Evolutionary conservation across 53 echinoderm and acorn worm species (phyloP), one percentile per base, ranked within the genome.

Genomic region (Arbacia lixula): DNA sequence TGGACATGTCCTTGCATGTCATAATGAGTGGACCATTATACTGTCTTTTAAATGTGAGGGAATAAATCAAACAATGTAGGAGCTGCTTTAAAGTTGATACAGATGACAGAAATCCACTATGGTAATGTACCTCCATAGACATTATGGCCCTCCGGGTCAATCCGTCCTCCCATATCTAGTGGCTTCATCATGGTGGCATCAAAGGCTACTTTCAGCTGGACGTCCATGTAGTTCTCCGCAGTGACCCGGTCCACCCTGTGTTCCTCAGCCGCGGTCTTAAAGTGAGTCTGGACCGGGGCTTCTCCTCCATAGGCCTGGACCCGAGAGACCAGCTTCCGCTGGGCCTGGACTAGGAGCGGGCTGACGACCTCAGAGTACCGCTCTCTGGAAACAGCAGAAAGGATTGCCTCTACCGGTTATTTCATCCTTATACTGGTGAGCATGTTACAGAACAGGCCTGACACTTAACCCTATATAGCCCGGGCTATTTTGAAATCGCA

Each of bases 81-180:
- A n/a, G n/a, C n/a, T n/a, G n/a, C n/a, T n/a, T n/a, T n/a, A n/a
- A n/a, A n/a, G n/a, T n/a, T n/a, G n/a, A n/a, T n/a, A n/a, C n/a
- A n/a, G n/a, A n/a, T n/a, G n/a, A n/a, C n/a, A n/a, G n/a, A n/a
- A n/a, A n/a, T n/a, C n/a, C n/a, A n/a, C n/a, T n/a, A n/a, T n/a
- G n/a, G n/a, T 28, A 3, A 87, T 89, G 31, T 74, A 98, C 98
- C 90, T 86, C 89, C 92, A 80, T 98, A 98, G 1, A 98, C 98
- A 61, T 94, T 66, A 56, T 98, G 98, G 16, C 98, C 98, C 64
- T 94, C 98, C 1, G 98, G 98, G 60, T 98, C 98, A 53, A 98
- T 94, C 83, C 93, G 81, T 1, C 98, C 98, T 12, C 98, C 98
- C 61, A 89, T 87, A 25, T 98, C 98, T 29, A 94, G 85, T 3